Percentiles rank a stretch among this genome's conserved stretches.
Conservation (phyloP, 2,888 invertebrate species). For the Phragmatobia fuliginosa region DNA sequence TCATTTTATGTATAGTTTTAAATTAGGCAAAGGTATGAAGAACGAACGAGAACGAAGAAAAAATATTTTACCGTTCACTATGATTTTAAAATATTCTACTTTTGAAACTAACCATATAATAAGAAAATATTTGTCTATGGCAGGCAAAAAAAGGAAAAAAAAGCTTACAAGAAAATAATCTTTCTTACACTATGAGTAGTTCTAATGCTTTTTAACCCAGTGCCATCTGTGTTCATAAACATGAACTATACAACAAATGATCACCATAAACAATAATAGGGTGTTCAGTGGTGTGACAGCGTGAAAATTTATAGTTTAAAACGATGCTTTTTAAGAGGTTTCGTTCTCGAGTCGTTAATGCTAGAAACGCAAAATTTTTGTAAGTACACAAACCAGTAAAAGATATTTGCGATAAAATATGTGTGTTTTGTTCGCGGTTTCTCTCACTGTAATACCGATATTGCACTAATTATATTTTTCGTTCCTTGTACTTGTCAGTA, state of each 20-base stretch:
- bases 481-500: too few relatives aligned
- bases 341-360: constrained; percentile 54
- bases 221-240: constrained; percentile 5
- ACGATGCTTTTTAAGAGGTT: constrained; percentile 60
- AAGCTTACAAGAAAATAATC: not conserved
- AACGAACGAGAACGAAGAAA: too few relatives aligned
- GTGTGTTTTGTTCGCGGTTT: not conserved
- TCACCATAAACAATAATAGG: constrained; percentile 42
- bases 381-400: constrained; percentile 15
- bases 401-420: constrained; percentile 30
- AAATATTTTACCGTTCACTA: too few relatives aligned
- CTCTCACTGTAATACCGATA: too few relatives aligned
- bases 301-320: constrained; percentile 67
- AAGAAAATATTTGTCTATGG: not conserved
- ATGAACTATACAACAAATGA: constrained; percentile 23
- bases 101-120: not conserved
- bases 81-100: too few relatives aligned
- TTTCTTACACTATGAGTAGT: not conserved
- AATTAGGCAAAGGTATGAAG: too few relatives aligned
- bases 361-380: constrained; percentile 38
- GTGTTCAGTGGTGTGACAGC: constrained; percentile 48
- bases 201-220: not conserved
- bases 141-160: not conserved
- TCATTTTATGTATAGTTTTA: too few relatives aligned
- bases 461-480: too few relatives aligned